Base-by-base conservation (phyloP, 2,113 vertebrate genomes). In the Sisor rabdophorus region DNA sequence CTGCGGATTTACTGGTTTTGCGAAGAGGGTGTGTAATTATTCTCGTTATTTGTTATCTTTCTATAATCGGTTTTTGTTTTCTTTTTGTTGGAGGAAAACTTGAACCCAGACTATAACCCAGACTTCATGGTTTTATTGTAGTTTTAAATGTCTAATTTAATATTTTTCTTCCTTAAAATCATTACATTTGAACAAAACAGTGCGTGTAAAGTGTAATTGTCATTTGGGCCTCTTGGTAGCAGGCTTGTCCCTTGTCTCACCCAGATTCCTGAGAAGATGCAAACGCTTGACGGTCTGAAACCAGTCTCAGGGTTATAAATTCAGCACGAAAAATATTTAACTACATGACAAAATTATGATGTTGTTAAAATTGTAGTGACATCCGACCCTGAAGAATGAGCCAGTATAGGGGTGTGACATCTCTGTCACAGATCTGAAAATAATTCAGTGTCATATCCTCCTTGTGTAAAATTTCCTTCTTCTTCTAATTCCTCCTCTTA, bases 321-420 rank as follows among this genome's bases (percentile, higher is more conserved):
- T 24, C 53, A 28, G 17, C 36, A 76, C 56, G 61, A 76, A 58
- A 76, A 58, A 24, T 19, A 4, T 44, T 44, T 63, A 40, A 68
- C 16, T 24, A 28, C 65, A 22, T 50, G 22, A 24, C 65, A 68
- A 28, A 52, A 68, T 28, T 68, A 68, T 11, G 4, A 28, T 68
- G 40, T 22, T 3, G 16, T 19, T 52, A 68, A 68, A 68, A 24
- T 44, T 17, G 15, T 26, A 48, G 50, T 50, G 44, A 50, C 22
- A 50, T 68, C 65, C 8, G 47, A 24, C 15, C 10, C n/a, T 24
- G 7, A 11, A 48, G 22, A 40, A 67, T 8, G 10, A 44, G 40
- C 40, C 8, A 10, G 40, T 44, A 44, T 44, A n/a, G 9, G 47
- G 40, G n/a, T 1, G 17, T 67, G 63, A 67, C 40, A 32, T 24